Evolutionary conservation across 37 sponge, comb jelly and placozoan genomes (phyloP), one percentile per base, ranked within the genome.

Genomic region (Trichoplax adhaerens): DNA sequence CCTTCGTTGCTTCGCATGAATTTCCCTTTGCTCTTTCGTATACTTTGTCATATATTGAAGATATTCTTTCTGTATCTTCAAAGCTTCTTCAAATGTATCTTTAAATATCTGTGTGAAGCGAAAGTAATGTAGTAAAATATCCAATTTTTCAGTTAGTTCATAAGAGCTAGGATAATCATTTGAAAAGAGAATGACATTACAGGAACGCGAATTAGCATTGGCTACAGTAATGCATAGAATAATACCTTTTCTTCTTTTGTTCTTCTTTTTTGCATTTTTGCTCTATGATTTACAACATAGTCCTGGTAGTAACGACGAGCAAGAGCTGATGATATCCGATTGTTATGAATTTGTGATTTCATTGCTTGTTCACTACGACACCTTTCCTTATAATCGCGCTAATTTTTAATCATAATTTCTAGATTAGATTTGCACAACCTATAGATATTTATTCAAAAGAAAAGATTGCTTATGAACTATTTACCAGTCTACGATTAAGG

Each of bases 231-330:
- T 46, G n/a, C 54, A 4, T 47, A 58, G 46, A 3, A 10, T 58
- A 74, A 29, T 7, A 78, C 83, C 80, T 79, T 80, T 58, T 82
- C 87, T 64, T 82, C 83, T 47, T 62, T 73, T 3, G 79, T 88
- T 2, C 84, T 71, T 68, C 56, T 64, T 60, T 73, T 72, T 66
- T 84, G 85, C 62, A 88, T 65, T 62, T 84, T 84, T 10, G 75
- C 55, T 55, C 74, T 81, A 63, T 84, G 53, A 62, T 55, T 6
- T 10, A 81, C 77, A 70, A 84, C 89, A 76, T 81, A 88, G 51
- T 88, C 82, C 4, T 75, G 12, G 68, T 64, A 88, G 74, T 88
- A 88, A 47, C 73, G 71, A 55, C 64, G 76, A 6, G 89, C 70
- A 7, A 73, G 56, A 50, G 74, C 89, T 48, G 55, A 62, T 46